A percentile compares a stretch with the other conserved stretches of the same genome.
These are phyloP conservation scores for Echeneis naucrates DNA, from an alignment of 2,797 vertebrate species.

Conservation along the genomic window DNA sequence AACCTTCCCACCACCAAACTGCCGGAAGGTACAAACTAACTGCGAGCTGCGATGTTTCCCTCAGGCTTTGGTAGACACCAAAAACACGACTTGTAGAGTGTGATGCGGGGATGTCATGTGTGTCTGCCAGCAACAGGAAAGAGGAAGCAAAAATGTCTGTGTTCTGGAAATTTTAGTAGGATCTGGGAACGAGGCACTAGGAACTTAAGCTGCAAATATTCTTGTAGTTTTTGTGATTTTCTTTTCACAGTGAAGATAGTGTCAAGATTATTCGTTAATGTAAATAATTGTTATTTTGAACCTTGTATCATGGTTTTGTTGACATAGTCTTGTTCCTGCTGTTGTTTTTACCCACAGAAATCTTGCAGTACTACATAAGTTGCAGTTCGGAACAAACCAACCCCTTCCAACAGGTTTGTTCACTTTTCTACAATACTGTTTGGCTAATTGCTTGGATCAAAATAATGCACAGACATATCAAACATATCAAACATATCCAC, in stretches of 20 bases:
- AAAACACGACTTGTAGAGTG: no score
- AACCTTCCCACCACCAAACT: neutral
- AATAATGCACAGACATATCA: neutral
- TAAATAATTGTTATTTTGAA: neutral
- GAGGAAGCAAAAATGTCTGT: no score
- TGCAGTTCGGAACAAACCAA: conserved; percentile 89
- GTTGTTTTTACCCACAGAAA: conserved; percentile 82
- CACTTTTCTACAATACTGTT: neutral
- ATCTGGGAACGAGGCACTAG: no score
- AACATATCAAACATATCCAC: conserved; percentile 11
- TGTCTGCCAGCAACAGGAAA: no score
- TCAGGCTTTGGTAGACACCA: no score
- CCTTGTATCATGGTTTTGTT: conserved; percentile 13
- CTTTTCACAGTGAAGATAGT: neutral
- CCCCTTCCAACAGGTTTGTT: conserved; percentile 93
- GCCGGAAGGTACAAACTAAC: neutral
- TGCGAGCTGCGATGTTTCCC: no score
- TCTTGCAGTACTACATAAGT: conserved; percentile 91
- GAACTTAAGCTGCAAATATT: no score
- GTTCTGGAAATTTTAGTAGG: no score
- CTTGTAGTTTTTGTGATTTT: no score
- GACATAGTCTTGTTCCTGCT: neutral
- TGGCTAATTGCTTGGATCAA: neutral
- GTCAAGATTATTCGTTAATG: neutral
- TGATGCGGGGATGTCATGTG: no score